Evolutionary conservation across 1,140 invertebrate species (phyloP), one percentile per base, ranked within the genome.

Genomic region (Pseudomyrmex sp.): DNA sequence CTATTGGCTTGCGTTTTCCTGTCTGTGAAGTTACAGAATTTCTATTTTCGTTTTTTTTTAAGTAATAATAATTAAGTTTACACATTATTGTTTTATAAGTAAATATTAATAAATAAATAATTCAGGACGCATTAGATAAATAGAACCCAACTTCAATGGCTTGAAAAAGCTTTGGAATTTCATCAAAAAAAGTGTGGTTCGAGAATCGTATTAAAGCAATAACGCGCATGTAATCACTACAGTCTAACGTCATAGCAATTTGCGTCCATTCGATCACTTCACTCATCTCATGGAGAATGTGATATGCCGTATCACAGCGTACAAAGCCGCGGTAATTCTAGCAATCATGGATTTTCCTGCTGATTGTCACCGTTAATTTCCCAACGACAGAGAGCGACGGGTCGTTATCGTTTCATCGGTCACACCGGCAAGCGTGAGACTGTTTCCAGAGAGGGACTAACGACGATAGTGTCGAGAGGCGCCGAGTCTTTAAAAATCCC

Each of bases 301-400:
- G 52, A 13, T 69, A 35, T 52, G 52, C 18, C 35, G 52, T 70
- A 70, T 70, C 76, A 35, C 52, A 18, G 15, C 54, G n/a, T 20
- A 48, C 35, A 58, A 59, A 70, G 76, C 66, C 48, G 65, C 54
- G 65, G 44, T 79, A 79, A 79, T 79, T 72, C 66, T 66, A 50
- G 54, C 76, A 70, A 80, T 80, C 58, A 59, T 44, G 76, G 76
- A 80, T 61, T 72, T 72, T 72, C 76, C 76, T 59, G 76, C 68
- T 77, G 74, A 79, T 56, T 59, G 76, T 70, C 54, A 72, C 44
- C 54, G 76, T 72, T 79, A 70, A 70, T 79, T 79, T 79, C 35
- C 54, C 65, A 70, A 59, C 65, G 52, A 26, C 65, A 56, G n/a
- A 68, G 74, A 77, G 75, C 66, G 52, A 70, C 75, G 52, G 12